Evolutionary conservation across 2,797 vertebrate genomes (phyloP).

Genomic region (Corythornis leucogaster): DNA sequence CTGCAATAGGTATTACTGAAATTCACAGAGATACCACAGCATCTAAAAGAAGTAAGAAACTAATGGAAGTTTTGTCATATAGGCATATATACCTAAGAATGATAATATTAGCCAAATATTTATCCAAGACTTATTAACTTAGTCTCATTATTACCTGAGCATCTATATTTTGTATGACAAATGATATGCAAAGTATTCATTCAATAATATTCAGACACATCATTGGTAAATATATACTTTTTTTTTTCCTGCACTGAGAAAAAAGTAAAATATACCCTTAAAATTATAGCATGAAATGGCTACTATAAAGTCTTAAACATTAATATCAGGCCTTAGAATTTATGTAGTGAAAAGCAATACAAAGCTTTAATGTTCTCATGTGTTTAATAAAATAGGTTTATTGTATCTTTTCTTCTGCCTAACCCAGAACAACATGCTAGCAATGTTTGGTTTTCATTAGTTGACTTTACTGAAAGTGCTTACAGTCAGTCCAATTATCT

Average conservation of each 20-base stretch:
- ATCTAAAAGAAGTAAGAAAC: background rate
- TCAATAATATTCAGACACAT: background rate
- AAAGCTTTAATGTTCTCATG: background rate
- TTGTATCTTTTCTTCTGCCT: background rate
- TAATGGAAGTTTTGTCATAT: background rate
- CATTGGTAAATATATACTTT: background rate
- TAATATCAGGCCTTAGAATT: background rate
- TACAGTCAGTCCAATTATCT: background rate
- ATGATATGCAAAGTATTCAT: background rate
- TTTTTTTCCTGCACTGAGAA: background rate
- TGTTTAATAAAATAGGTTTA: background rate
- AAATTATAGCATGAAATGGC: background rate
- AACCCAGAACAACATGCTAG: background rate
- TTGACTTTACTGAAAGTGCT: background rate
- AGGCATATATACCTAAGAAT: background rate
- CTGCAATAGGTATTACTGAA: background rate
- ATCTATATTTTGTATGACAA: background rate
- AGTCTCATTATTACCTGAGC: background rate
- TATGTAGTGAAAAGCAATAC: background rate
- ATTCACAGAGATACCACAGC: background rate
- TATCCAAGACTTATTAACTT: background rate
- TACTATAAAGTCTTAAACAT: background rate
- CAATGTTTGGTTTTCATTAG: constrained; percentile 15
- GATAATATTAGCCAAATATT: background rate
- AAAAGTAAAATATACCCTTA: background rate